Base-by-base conservation (phyloP, 1,140 invertebrate genomes). In the Armadillidium nasatum region DNA sequence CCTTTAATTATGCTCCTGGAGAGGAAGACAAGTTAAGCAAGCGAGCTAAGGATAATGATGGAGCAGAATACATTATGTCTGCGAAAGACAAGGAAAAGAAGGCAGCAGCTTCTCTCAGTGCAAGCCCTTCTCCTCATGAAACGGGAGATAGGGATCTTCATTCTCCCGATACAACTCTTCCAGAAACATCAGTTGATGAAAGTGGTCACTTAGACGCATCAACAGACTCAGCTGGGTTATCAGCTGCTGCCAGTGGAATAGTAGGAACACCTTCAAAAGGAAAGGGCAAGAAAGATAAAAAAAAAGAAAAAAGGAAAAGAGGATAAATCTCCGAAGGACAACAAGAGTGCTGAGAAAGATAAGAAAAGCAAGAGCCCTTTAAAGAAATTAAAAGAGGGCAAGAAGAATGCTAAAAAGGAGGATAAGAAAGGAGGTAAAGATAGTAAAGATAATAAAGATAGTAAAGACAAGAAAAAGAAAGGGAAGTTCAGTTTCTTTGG, bases 401-500 rank as follows among this genome's bases (percentile, higher is more conserved):
- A 82, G 44, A 76, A 80, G 13, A 82, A 78, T 43, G 54, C 74
- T 72, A 76, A 81, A 74, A 77, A 72, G 44, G 76, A 78, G 46
- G 73, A 78, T 10, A 73, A 81, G 33, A 54, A 79, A n/a, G 73
- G 72, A 23, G 69, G 77, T 6, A 79, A 79, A n/a, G 67, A 79
- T 21, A 72, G n/a, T n/a, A n/a, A n/a, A n/a, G n/a, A n/a, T n/a
- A n/a, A n/a, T n/a, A n/a, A n/a, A n/a, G n/a, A n/a, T n/a, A n/a
- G 73, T 43, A 73, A 79, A 44, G 45, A 73, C 19, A 76, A 78
- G 45, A 76, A 78, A 23, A 75, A 78, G 22, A 80, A 74, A 67
- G 60, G 66, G 60, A 70, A 67, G 88, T 88, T 60, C 88, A 89
- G 85, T 84, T 87, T 83, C 72, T 75, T 75, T 44, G 73, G 73